Evolutionary conservation across 2,888 invertebrate species (phyloP), one percentile per base, ranked within the genome.

Genomic region (Ennomos quercinarius): DNA sequence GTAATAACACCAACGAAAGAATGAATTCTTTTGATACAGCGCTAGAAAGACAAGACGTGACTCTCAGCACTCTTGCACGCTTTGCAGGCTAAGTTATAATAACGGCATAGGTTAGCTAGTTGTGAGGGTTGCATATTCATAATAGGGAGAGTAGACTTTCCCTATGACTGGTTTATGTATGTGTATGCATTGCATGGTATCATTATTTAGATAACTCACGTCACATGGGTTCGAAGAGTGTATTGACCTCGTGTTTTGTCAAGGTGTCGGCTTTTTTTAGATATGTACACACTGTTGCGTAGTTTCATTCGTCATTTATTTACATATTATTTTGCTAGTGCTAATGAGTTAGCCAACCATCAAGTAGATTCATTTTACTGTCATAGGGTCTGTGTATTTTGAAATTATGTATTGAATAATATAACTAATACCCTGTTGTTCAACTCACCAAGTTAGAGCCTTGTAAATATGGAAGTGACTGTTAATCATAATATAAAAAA

Each of bases 241-340:
- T 92, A 92, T 90, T 92, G 91, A 91, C 91, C 92, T 92, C 91
- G 90, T 91, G 91, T 91, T 91, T 91, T 91, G 91, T 91, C 91
- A 92, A 92, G 91, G 91, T 91, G 91, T 91, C 91, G 85, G 90
- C 89, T 89, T 91, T 91, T 89, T 91, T 91, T 91, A 91, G 89
- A 90, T 89, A 83, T 83, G 82, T 89, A 87, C 84, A 89, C 85
- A 87, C 85, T 84, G 82, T 84, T 84, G 87, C 86, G 84, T 86
- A 89, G 84, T 83, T 83, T 81, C 79, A 82, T 78, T 84, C 78
- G 78, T 79, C 78, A 74, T 80, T 42, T 78, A 57, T 56, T 44
- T 55, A 57, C 82, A 83, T 77, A 79, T 78, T 75, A 74, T 77
- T 80, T 78, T 75, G 75, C 73, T 42, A 50, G 27, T 56, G 47